Base-by-base conservation (phyloP, 2,113 vertebrate genomes). In the Jaculus jaculus region DNA sequence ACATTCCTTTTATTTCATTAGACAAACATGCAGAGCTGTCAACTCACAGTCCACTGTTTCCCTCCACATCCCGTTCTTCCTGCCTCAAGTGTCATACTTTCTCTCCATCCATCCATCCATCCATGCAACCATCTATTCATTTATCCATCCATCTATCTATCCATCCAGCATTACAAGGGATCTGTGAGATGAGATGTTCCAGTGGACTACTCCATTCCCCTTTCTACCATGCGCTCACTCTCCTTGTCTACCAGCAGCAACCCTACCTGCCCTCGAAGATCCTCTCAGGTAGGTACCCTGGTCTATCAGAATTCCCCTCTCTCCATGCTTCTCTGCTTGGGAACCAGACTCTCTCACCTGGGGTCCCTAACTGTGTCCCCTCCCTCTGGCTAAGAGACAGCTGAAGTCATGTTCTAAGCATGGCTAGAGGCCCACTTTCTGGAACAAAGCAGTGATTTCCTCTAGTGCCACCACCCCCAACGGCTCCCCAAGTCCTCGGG, bases 401-500 rank as follows among this genome's bases (percentile, higher is more conserved):
- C 75, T 23, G 42, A 63, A 58, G 61, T 60, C 65, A 7, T 0
- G 5, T 73, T 61, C 60, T 26, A 37, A 81, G 32, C 83, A 47
- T 47, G 91, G 80, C 84, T 77, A 90, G 85, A 96, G 84, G 91
- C 95, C 96, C 94, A 92, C 92, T 0, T 3, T 96, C 85, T 79
- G 77, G 84, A 97, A 96, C 93, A 97, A 97, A 98, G 93, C 91
- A 32, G 30, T 68, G 88, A 94, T 95, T 97, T 97, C 97, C 97
- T 97, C 96, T 89, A 95, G 94, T 95, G 47, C 74, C 66, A 18
- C 39, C 7, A 0, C 74, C 37, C 77, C 51, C 81, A n/a, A 51
- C 80, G 63, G 34, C 87, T 65, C 78, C 37, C 91, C 92, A 93
- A 89, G 97, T 98, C 98, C 96, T 97, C 92, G 61, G 97, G 97